These are phyloP conservation scores for Drosophila kurseongensis DNA, from an alignment of 1,140 invertebrate species.

Conservation along the genomic window DNA sequence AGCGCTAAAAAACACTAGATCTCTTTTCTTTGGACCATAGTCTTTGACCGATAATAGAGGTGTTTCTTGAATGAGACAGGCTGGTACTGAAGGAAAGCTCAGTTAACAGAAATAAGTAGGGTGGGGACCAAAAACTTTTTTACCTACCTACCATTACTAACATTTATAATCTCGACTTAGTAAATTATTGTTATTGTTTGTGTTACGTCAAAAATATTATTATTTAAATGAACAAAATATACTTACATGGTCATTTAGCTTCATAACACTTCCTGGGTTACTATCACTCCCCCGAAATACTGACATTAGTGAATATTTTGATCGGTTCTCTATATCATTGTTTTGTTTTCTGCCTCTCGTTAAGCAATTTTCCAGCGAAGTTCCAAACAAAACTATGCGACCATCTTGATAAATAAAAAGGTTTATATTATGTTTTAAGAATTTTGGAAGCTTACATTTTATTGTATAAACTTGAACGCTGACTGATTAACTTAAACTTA, in stretches of 20 bases:
- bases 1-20: too few species aligned
- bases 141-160: too few species aligned
- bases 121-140: too few species aligned
- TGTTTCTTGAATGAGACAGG: too few species aligned
- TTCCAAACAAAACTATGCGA: conserved; percentile 89
- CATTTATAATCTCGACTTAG: too few species aligned
- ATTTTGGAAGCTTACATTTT: not conserved
- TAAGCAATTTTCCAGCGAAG: conserved; percentile 92
- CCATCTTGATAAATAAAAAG: conserved; percentile 25
- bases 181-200: too few species aligned
- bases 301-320: conserved; percentile 63
- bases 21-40: too few species aligned
- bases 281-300: conserved; percentile 53
- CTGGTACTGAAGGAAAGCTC: too few species aligned
- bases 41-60: too few species aligned
- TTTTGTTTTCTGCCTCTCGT: conserved; percentile 87
- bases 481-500: conserved; percentile 83
- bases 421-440: not conserved
- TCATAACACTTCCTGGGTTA: conserved; percentile 34
- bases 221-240: too few species aligned
- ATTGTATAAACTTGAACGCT: not conserved
- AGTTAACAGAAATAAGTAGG: too few species aligned
- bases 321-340: conserved; percentile 29
- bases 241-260: conserved; percentile 63
- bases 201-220: too few species aligned